Conservation (phyloP, 2,113 vertebrate genomes). For the Urocolius indicus region DNA sequence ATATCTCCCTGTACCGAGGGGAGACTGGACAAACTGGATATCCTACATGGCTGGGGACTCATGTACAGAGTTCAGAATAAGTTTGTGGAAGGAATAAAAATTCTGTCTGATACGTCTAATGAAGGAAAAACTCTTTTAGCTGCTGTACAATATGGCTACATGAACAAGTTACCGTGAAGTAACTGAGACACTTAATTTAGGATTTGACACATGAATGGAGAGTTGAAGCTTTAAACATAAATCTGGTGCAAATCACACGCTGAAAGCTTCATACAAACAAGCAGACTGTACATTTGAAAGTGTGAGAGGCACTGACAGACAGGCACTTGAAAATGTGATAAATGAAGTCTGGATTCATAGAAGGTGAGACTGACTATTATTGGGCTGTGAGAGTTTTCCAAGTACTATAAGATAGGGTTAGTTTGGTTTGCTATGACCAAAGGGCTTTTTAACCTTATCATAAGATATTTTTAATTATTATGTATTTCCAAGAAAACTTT, state of each 20-base stretch:
- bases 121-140: not conserved
- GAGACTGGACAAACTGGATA: not conserved
- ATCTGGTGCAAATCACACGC: slow-evolving; percentile 66
- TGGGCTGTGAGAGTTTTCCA: not conserved
- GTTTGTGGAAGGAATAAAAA: slow-evolving; percentile 1
- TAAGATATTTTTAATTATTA: not conserved
- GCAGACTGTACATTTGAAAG: slow-evolving; percentile 71
- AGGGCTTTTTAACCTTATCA: not conserved
- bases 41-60: not conserved
- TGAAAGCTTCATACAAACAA: slow-evolving; percentile 67
- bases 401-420: not conserved
- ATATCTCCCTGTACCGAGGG: not conserved
- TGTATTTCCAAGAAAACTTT: not conserved
- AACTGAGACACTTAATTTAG: slow-evolving; percentile 46
- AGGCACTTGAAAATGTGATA: slow-evolving; percentile 61
- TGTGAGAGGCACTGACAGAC: slow-evolving; percentile 70
- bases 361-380: slow-evolving; percentile 52
- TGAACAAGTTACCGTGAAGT: not conserved
- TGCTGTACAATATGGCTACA: not conserved
- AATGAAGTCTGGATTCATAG: slow-evolving; percentile 39
- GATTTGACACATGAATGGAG: slow-evolving; percentile 49
- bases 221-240: slow-evolving; percentile 66
- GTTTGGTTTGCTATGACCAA: not conserved
- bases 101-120: not conserved
- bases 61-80: not conserved